Evolutionary conservation across 2,113 vertebrate species (phyloP), one percentile per base, ranked within the genome.

Genomic region (Bubo scandiacus): DNA sequence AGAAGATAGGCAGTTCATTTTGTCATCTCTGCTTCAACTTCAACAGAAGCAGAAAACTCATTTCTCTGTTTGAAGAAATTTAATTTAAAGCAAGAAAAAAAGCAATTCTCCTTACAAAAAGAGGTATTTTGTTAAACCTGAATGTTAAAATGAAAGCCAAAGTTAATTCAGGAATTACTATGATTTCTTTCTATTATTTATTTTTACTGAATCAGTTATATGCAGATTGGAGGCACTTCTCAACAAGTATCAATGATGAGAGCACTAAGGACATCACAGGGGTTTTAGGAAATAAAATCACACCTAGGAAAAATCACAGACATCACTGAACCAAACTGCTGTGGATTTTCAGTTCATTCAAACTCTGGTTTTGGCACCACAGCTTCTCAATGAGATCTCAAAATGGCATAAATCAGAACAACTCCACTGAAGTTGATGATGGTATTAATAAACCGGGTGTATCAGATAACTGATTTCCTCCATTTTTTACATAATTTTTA

Each of bases 11-110:
- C 45, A 86, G 88, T 92, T 93, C 81, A 61, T 97, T 97, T 95
- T 94, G 74, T 85, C 92, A 70, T 89, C 61, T 90, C 78, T 92
- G 77, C 88, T 95, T 93, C 4, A 38, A 25, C 82, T 77, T 88
- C 86, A 91, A 59, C 74, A 90, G 77, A 89, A 92, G 65, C 59
- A 81, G 83, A 86, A 95, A 97, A 80, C 81, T 90, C 14, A 82
- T 94, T 97, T 91, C 68, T 89, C 57, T 58, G 43, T 94, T 83
- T 88, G 78, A 92, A 91, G 51, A 93, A 92, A 83, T 70, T 47
- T 86, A 86, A 92, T 96, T 94, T 95, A 92, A 92, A 97, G 85
- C 45, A 90, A 95, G 86, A 86, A 95, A 93, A 77, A 90, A 63
- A 45, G 43, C 43, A 59, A 86, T 88, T 84, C 59, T 83, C 45